Conservation (phyloP, 2,888 invertebrate genomes). For the Troilus luridus region DNA sequence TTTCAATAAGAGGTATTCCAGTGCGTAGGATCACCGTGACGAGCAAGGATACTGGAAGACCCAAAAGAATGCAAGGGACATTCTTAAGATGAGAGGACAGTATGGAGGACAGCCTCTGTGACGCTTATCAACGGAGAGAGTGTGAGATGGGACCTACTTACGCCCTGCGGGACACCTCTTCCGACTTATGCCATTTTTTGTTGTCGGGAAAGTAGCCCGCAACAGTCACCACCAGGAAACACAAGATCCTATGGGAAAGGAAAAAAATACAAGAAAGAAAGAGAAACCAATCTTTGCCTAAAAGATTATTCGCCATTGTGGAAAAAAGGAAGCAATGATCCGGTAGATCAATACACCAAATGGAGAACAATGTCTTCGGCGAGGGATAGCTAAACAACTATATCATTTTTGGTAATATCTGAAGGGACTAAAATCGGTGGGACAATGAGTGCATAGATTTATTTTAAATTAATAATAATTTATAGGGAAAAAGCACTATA, state of each 20-base stretch:
- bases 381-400: background rate
- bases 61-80: slow-evolving; percentile 44
- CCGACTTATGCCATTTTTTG: slow-evolving; percentile 44
- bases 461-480: too few relatives aligned
- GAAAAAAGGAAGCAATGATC: slow-evolving; percentile 35
- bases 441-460: background rate
- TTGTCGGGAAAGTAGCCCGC: slow-evolving; percentile 27
- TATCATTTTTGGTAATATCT: background rate
- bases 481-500: too few relatives aligned
- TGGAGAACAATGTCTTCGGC: background rate
- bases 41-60: background rate
- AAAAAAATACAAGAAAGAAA: slow-evolving; percentile 26
- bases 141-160: slow-evolving; percentile 57
- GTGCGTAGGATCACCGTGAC: background rate
- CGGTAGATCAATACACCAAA: background rate
- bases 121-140: slow-evolving; percentile 55
- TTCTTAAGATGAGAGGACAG: slow-evolving; percentile 34
- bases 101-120: slow-evolving; percentile 40
- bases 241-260: slow-evolving; percentile 10
- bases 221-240: slow-evolving; percentile 36
- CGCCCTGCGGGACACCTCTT: slow-evolving; percentile 18
- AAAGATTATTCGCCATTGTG: slow-evolving; percentile 42
- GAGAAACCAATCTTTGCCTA: slow-evolving; percentile 35
- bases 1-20: slow-evolving; percentile 24
- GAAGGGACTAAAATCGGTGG: background rate